These are phyloP conservation scores for Turnix velox DNA, from an alignment of 2,113 vertebrate genomes.

Conservation along the genomic window DNA sequence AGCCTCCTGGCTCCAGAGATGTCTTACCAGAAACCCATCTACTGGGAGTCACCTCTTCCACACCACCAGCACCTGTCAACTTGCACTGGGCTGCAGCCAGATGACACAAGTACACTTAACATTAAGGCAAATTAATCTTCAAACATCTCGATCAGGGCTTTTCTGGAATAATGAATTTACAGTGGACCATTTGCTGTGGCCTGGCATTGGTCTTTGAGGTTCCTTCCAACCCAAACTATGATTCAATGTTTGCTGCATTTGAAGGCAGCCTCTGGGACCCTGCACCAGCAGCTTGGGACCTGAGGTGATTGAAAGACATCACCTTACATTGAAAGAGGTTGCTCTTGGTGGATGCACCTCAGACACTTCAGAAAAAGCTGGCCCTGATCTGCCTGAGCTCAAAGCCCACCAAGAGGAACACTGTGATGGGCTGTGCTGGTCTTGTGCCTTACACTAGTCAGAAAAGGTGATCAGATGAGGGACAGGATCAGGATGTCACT, in stretches of 20 bases:
- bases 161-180: not conserved
- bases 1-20: not conserved
- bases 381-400: not conserved
- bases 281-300: not conserved
- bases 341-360: not conserved
- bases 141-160: not conserved
- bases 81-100: not conserved
- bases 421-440: not conserved
- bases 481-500: not conserved
- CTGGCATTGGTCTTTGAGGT: not conserved
- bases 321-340: not conserved
- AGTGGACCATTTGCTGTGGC: accelerated
- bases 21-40: not conserved
- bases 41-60: not conserved
- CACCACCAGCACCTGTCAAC: not conserved
- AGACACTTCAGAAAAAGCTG: not conserved
- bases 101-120: not conserved
- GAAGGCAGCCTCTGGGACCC: not conserved
- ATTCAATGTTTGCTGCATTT: too few species aligned
- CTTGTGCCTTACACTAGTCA: not conserved
- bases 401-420: not conserved
- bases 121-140: not conserved
- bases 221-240: too few species aligned
- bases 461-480: not conserved
- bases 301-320: not conserved